Base-by-base conservation (phyloP, 23 tunicate genomes). In the Styela plicata region DNA sequence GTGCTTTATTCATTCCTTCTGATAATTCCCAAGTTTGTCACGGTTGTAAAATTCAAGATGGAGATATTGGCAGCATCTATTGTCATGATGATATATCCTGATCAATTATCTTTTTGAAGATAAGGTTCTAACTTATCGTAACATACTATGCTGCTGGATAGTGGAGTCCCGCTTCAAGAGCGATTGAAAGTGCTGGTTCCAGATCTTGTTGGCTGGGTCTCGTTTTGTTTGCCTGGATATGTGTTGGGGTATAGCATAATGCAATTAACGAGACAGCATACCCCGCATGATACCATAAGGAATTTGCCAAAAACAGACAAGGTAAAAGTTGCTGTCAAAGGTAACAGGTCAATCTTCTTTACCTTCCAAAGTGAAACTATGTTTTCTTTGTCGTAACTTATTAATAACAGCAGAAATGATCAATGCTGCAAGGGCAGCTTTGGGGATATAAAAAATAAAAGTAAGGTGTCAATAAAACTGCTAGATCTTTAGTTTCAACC, bases 241-340 rank as follows among this genome's bases (percentile, higher is more conserved):
- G 91, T 71, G 24, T 78, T 31, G 23, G 96, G 99, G 64, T 78
- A 90, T 2, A 95, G 79, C 61, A 95, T 73, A 22, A 95, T 90
- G 1, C n/a, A n/a, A 86, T 20, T 7, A 95, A 24, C 31, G 99
- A 95, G 10, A 83, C 79, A 2, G 29, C 86, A 34, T 79, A 68
- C 1, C 99, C 99, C 1, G 91, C 96, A 21, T 86, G 32, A 95
- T 95, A 0, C 99, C 99, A 68, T 85, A 85, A 0, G 95, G 95
- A 36, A 95, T 95, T 53, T 95, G 75, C 89, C 90, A 89, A 33
- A 95, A 95, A 32, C 94, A 94, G 20, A 82, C 85, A 18, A 85
- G 63, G 63, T n/a, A n/a, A 94, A 94, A n/a, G n/a, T n/a, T n/a
- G n/a, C n/a, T n/a, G n/a, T n/a, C n/a, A n/a, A n/a, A n/a, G n/a